phyloP scores from a whole-genome alignment of 92 coral and sea anemone genomes.

The Porites lobata region DNA sequence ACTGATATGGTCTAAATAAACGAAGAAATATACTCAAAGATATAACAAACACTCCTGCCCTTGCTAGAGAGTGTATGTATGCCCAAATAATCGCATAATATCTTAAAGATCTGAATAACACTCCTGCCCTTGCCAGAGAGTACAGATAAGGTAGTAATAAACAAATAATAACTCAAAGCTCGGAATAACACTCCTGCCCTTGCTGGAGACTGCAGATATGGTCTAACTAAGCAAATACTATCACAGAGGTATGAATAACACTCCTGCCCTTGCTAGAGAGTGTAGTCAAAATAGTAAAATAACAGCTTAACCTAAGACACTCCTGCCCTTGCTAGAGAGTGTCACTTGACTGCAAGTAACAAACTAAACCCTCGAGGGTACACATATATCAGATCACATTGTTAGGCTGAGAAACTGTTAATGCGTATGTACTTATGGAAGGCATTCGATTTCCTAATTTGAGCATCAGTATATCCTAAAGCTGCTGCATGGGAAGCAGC shows the following conservation, averaged over 20 bases:
- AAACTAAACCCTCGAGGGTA: too few relatives aligned
- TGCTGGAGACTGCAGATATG: background rate
- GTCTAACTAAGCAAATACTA: too few relatives aligned
- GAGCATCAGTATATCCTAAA: conserved; percentile 50
- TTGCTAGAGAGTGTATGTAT: background rate
- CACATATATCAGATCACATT: too few relatives aligned
- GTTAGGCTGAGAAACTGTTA: too few relatives aligned
- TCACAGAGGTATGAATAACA: background rate
- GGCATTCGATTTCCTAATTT: conserved; percentile 59
- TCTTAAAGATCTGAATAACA: too few relatives aligned
- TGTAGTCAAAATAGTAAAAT: background rate
- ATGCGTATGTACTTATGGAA: conserved; percentile 27
- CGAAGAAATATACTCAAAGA: too few relatives aligned
- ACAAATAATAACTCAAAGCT: background rate
- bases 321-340: conserved; percentile 22
- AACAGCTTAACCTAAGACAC: background rate
- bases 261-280: conserved; percentile 19
- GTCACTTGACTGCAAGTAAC: background rate
- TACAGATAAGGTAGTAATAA: too few relatives aligned
- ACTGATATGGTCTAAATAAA: too few relatives aligned
- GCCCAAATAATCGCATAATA: too few relatives aligned
- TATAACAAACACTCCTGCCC: background rate
- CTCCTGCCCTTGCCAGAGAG: background rate
- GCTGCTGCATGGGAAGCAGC: conserved; percentile 66
- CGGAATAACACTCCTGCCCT: conserved; percentile 8